Base-by-base conservation (phyloP, 2,888 invertebrate species). In the Drosophila hawaiiensis region DNA sequence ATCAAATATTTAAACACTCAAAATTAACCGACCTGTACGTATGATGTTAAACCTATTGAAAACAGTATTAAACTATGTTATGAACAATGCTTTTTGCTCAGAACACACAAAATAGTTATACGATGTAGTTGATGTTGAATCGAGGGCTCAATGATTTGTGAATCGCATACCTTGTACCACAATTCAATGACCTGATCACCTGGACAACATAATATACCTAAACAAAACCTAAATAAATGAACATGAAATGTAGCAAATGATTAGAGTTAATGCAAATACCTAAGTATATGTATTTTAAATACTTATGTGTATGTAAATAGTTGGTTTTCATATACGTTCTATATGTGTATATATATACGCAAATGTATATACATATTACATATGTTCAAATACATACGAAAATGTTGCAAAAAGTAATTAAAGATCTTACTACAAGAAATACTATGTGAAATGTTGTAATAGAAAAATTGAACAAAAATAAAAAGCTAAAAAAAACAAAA, bases 221-320 rank as follows among this genome's bases (percentile, higher is more conserved):
- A 52, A 52, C 35, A 68, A 39, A 12, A 37, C 1, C 16, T 0
- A 19, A 66, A 43, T 33, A 58, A 50, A 58, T 61, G 19, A 59
- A 71, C 63, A 70, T 52, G 47, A 55, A 70, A 19, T 58, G 29
- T 65, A 73, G 64, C 50, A 49, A 73, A 60, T 66, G 62, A 55
- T 63, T 60, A 60, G 71, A 78, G 50, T 58, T 54, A 74, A 52
- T 67, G 49, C 33, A 64, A 55, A 55, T 58, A 68, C 25, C n/a
- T 41, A 56, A 31, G 31, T 61, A 67, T 82, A 64, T 81, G 69
- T 80, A 77, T 75, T 82, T 69, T 68, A 77, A 74, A 72, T 74
- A 77, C 28, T 39, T 77, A 77, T 82, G 70, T 82, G 74, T 79
- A 81, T 87, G 89, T 85, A 85, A 86, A 88, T 85, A 87, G 77